Base-by-base conservation (phyloP, 2,888 invertebrate species). In the Sycophila texana region DNA sequence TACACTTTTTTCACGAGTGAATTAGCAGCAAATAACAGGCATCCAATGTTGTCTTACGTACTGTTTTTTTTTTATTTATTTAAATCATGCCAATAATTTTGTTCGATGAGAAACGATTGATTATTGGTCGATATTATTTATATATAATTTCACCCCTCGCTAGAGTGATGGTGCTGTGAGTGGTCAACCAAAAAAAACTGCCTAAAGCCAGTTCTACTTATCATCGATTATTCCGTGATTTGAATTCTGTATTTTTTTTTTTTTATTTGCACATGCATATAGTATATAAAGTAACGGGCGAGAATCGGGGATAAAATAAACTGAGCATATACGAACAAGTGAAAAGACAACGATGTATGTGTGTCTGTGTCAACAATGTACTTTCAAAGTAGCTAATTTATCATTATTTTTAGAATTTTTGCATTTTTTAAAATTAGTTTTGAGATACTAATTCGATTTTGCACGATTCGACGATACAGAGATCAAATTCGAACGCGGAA, bases 121-220 rank as follows among this genome's bases (percentile, higher is more conserved):
- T 67, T 74, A 20, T 49, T n/a, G 49, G 61, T 80, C 49, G 49
- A 72, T 61, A 26, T 26, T 26, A 26, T 26, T 26, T 26, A 3
- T 26, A 26, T 26, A 53, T 39, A 22, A 79, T 57, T 20, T 75
- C 47, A 39, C 55, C 66, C 70, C n/a, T 60, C 47, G n/a, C 53
- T 53, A 4, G 4, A 49, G 53, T 55, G 18, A 53, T 68, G 55
- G 22, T 55, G 18, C 58, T 61, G 0, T 49, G 30, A 57, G 13
- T 58, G 39, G 66, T 66, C 60, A 65, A 66, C 20, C n/a, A 53
- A 74, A 67, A 61, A 55, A 72, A 57, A 78, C 72, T 79, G 66
- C 71, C 58, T 71, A 61, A 71, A 79, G 61, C 51, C 71, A 79
- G 67, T 79, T 79, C 10, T 66, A 65, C 26, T 65, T 63, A 39